Percentiles rank a stretch among this genome's conserved stretches.
Conservation (phyloP, 2,113 vertebrate genomes). For the Oenanthe oenanthe region DNA sequence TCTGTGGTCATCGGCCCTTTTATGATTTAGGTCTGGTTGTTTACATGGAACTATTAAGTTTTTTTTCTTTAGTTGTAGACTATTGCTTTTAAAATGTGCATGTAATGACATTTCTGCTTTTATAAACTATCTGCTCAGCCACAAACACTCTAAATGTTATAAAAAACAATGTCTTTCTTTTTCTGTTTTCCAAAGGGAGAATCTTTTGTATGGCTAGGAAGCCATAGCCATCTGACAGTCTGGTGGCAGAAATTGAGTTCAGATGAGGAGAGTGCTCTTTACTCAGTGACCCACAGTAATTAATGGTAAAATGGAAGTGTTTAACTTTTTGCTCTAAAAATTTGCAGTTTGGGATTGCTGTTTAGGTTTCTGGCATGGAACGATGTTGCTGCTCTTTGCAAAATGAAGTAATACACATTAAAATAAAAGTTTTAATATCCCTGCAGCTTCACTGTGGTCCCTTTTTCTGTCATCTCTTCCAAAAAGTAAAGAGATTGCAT, state of each 20-base stretch:
- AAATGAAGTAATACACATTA: neutral
- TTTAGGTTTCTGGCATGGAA: neutral
- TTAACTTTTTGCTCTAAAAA: neutral
- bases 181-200: neutral
- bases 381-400: neutral
- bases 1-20: neutral
- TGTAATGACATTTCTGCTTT: neutral
- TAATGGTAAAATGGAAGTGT: neutral
- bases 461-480: neutral
- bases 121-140: neutral
- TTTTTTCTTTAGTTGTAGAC: neutral
- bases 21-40: neutral
- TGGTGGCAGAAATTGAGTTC: slow-evolving; percentile 17
- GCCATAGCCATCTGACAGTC: neutral
- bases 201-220: neutral
- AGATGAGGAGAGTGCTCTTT: slow-evolving; percentile 3
- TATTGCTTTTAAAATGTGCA: slow-evolving; percentile 9
- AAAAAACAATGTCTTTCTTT: neutral
- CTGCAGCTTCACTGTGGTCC: neutral
- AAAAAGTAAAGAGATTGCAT: neutral
- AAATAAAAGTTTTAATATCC: neutral
- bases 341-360: neutral
- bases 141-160: neutral
- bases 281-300: neutral
- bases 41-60: neutral